Conservation (phyloP, 2,797 vertebrate genomes). For the Salmo trutta region DNA sequence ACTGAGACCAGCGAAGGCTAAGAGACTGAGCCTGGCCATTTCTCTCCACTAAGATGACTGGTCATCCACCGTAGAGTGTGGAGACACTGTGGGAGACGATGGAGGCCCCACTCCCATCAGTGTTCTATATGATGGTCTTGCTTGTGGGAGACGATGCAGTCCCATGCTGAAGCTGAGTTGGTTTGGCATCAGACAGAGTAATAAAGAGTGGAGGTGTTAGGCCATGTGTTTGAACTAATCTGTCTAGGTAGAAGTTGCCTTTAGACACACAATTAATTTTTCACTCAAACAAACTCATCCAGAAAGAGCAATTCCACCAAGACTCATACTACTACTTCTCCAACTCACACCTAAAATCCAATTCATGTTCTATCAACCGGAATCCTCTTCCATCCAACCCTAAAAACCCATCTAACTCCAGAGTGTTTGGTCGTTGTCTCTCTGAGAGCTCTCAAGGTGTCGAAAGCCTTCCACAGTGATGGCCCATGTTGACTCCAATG, state of each 20-base stretch:
- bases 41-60: neutral
- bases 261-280: neutral
- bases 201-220: neutral
- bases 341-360: neutral
- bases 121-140: neutral
- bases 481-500: too few relatives aligned
- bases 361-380: neutral
- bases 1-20: conserved; percentile 1
- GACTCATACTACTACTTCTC: neutral
- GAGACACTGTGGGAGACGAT: neutral
- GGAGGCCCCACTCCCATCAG: neutral
- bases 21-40: neutral
- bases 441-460: too few relatives aligned
- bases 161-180: neutral
- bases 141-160: neutral
- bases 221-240: neutral
- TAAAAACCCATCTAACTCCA: neutral
- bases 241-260: neutral
- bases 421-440: neutral
- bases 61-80: neutral
- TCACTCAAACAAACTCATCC: neutral
- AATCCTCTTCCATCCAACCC: neutral
- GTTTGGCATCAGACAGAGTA: neutral
- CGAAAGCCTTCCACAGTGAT: too few relatives aligned
- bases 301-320: neutral